phyloP scores from a whole-genome alignment of 2,888 invertebrate genomes.

The Drosophila macrospina region DNA sequence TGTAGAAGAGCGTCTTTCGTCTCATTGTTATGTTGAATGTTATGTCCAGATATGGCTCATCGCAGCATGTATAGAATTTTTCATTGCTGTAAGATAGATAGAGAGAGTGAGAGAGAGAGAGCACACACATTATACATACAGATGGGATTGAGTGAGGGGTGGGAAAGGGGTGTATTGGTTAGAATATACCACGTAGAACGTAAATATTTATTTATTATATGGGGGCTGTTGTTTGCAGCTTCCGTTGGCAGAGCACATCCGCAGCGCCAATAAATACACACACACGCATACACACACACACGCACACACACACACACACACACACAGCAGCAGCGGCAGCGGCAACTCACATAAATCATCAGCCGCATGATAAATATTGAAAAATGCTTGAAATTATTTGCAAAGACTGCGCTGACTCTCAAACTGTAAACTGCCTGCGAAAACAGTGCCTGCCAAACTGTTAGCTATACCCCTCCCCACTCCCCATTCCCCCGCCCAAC shows the following conservation, averaged over 20 bases:
- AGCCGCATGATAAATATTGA: constrained; percentile 65
- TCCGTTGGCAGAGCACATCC: constrained; percentile 44
- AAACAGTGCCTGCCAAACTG: constrained; percentile 4
- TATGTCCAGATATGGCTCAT: constrained; percentile 97
- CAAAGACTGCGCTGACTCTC: constrained; percentile 19
- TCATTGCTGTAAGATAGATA: constrained; percentile 89
- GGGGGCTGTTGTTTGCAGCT: constrained; percentile 47
- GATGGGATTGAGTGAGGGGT: no score
- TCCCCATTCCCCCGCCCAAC: background rate
- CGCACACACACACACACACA: constrained; percentile 11
- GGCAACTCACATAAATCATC: constrained; percentile 67
- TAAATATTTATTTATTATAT: constrained; percentile 61
- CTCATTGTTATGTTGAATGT: constrained; percentile 99
- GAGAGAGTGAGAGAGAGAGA: constrained; percentile 2
- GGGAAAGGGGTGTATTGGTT: constrained; percentile 3
- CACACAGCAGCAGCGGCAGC: background rate
- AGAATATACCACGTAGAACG: constrained; percentile 41
- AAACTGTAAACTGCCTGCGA: constrained; percentile 9
- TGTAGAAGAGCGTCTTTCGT: constrained; percentile 98
- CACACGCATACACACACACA: constrained; percentile 14
- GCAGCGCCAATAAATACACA: constrained; percentile 34
- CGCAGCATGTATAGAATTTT: constrained; percentile 98
- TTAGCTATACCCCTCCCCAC: background rate
- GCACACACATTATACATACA: no score
- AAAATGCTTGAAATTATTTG: constrained; percentile 56